Evolutionary conservation across 2,888 invertebrate species (phyloP), one percentile per base, ranked within the genome.

Genomic region (Azorinus chamasolen): DNA sequence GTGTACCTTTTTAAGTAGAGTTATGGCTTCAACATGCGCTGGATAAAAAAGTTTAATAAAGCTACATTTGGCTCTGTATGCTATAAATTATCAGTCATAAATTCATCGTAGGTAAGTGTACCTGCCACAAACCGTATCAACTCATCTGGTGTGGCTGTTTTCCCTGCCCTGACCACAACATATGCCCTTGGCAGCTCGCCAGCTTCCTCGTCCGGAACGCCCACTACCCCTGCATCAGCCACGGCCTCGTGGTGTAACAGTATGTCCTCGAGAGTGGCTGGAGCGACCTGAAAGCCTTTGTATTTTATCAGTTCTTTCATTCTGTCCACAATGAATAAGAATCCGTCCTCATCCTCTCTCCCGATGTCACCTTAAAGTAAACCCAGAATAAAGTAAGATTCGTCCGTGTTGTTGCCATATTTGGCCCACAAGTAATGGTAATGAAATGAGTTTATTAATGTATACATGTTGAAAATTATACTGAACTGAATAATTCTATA

Each of bases 281-380:
- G 97, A 0, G 97, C 95, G 6, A 97, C 97, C 95, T 97, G 96
- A 89, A 95, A 96, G 43, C 96, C 97, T 92, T 97, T 97, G 90
- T 97, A 97, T 92, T 98, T 98, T 87, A 98, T 97, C 27, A 98
- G 95, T 90, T 97, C 97, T 91, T 97, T 98, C 12, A 97, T 93
- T 74, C 97, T 94, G 93, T 98, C 98, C 82, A 98, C 97, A 58
- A 97, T 93, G 90, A 97, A 98, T 1, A 98, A 97, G 79, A 95
- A 96, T 0, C 95, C 95, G 18, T 97, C 95, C 0, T 95, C 92
- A 90, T 97, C 97, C 86, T 95, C 96, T 91, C 96, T 96, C 0
- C 96, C 97, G 82, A 97, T 94, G 96, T 94, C 58, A 96, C 97
- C 97, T 37, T 96, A 95, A 81, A 95, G 8, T 6, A 39, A 68